Base-by-base conservation (phyloP, 2,113 vertebrate species). In the Peromyscus maniculatus region DNA sequence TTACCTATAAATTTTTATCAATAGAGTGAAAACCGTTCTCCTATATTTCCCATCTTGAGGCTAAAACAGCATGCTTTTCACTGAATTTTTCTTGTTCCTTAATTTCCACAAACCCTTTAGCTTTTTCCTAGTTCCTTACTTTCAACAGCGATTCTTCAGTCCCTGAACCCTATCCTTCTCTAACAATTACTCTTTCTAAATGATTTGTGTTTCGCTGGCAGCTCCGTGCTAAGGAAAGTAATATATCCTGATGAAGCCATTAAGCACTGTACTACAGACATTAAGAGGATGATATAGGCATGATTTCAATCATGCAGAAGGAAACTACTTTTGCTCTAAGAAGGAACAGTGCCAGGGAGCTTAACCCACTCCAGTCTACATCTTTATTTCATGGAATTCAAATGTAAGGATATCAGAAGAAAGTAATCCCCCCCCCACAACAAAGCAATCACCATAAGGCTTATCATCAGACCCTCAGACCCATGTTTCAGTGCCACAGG, bases 241-340 rank as follows among this genome's bases (percentile, higher is more conserved):
- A 96, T 95, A 95, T 93, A 96, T 97, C 95, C 97, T 97, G 95
- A 97, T 87, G 96, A 98, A 97, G 93, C 82, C 96, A 97, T 98
- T 98, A 98, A 96, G 96, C 94, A 97, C 69, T 43, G 91, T 95
- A 87, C 92, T 96, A 87, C 57, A 97, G 96, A 96, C 96, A 95
- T 97, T 97, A 97, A 97, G 91, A 97, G 87, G 91, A 97, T 97
- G 97, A 95, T 96, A 93, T 72, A 96, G 96, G n/a, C 95, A 80
- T 84, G 82, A 96, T 97, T 98, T 97, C 95, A 97, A 97, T 97
- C 97, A 96, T 55, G 94, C 89, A 96, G 93, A 95, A 89, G 82
- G 96, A 96, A 97, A 91, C 95, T 94, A 95, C 71, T 83, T 94
- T 84, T 91, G 67, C 92, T 96, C 80, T 80, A 36, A 90, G 66